A percentile compares a stretch with the other conserved stretches of the same genome.
Evolutionary conservation across 2,888 invertebrate species (phyloP).

Genomic region (Eupithecia insigniata): DNA sequence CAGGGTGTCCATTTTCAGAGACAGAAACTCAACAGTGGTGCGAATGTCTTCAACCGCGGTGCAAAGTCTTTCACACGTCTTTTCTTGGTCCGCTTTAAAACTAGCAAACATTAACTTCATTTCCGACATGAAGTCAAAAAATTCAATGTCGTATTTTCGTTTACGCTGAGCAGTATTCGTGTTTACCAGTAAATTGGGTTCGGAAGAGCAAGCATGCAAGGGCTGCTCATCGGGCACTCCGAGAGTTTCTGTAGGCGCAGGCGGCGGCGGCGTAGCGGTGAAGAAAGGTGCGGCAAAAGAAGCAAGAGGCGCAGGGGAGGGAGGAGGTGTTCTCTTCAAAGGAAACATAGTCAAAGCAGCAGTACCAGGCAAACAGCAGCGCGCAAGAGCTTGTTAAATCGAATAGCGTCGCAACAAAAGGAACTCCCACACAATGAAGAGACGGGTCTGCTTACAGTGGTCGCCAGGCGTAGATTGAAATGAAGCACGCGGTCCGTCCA

Average conservation of each 20-base stretch:
- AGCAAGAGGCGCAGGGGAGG: too few species aligned
- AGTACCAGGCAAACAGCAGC: too few species aligned
- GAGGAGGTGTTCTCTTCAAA: too few species aligned
- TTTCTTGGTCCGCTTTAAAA: slow-evolving; percentile 2
- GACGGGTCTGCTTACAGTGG: too few species aligned
- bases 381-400: too few species aligned
- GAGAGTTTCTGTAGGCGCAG: background rate
- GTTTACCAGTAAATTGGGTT: background rate
- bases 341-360: too few species aligned
- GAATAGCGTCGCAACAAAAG: too few species aligned
- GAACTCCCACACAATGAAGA: too few species aligned
- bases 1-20: background rate
- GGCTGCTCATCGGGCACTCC: background rate
- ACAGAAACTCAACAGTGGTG: background rate
- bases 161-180: background rate
- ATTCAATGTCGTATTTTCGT: background rate
- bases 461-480: too few species aligned
- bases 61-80: background rate
- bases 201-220: background rate
- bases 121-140: slow-evolving; percentile 9
- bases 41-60: slow-evolving; percentile 8
- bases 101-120: slow-evolving; percentile 3
- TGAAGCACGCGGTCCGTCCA: too few species aligned
- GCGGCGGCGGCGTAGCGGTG: background rate
- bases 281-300: too few species aligned